A percentile compares a stretch with the other conserved stretches of the same genome.
Evolutionary conservation across 2,797 vertebrate genomes (phyloP).

Genomic region (Melanotaenia maccullochi): DNA sequence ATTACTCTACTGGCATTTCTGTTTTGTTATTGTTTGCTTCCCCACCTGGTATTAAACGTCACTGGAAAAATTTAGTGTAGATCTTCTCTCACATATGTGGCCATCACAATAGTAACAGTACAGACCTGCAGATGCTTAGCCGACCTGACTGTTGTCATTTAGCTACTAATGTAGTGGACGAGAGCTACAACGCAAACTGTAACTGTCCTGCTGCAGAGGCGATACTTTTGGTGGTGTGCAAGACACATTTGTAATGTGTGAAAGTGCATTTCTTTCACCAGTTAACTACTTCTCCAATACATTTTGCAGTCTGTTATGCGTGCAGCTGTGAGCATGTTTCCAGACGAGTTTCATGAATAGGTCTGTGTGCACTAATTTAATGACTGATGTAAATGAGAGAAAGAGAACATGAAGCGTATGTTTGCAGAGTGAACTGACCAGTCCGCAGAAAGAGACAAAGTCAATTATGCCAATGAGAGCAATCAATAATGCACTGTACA

Average conservation of each 20-base stretch:
- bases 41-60: neutral
- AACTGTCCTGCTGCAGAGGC: neutral
- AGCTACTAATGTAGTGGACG: neutral
- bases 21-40: neutral
- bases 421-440: constrained; percentile 27
- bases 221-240: neutral
- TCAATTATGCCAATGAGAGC: constrained; percentile 51
- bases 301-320: neutral
- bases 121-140: neutral
- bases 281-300: neutral
- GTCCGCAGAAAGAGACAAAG: constrained; percentile 52
- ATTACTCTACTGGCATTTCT: neutral
- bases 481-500: constrained; percentile 27
- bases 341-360: neutral
- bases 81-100: neutral
- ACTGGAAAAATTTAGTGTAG: neutral
- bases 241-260: neutral
- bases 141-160: constrained; percentile 3
- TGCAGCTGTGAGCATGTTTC: neutral
- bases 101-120: too few relatives aligned
- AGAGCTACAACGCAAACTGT: neutral
- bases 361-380: constrained; percentile 11
- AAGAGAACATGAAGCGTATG: constrained; percentile 16
- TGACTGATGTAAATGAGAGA: constrained; percentile 8
- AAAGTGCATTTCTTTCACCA: constrained; percentile 6